Base-by-base conservation (phyloP, 1,140 invertebrate species). In the Drosophila nannoptera region DNA sequence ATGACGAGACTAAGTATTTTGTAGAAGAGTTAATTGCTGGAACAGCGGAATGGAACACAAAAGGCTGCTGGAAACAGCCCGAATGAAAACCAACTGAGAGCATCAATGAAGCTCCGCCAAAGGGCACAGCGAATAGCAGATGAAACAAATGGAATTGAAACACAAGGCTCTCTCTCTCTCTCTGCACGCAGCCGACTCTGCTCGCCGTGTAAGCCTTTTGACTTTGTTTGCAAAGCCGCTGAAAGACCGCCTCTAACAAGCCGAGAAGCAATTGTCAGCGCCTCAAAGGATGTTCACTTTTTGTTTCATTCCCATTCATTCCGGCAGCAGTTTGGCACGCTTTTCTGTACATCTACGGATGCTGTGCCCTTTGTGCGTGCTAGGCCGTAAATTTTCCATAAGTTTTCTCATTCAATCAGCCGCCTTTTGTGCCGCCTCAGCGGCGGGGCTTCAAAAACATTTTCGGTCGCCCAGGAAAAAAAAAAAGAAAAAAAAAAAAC, bases 301-400 rank as follows among this genome's bases (percentile, higher is more conserved):
- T 22, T 22, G 22, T 22, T 22, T 22, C 22, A 22, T 22, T 22
- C 1, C 22, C 22, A 22, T 22, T 22, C 22, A 40, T 40, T 5
- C 11, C 3, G 8, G 38, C 38, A n/a, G 40, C 40, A 35, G 33
- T 22, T 22, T 6, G 35, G 14, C 38, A 50, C 9, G 8, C 50
- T 22, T 53, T 38, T 6, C 0, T 9, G 6, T 29, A 12, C 38
- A 43, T 22, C 56, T 53, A 33, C 38, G 14, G 43, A 32, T 33
- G n/a, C 31, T 22, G 22, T 49, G 29, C 11, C 12, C 45, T 46
- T 46, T 22, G 49, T 59, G 22, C 7, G 43, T 65, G 61, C 36
- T 43, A 69, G 38, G 22, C 35, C 67, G 61, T 56, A 69, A 69
- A 64, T 64, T 53, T 69, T 69, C 22, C 53, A 69, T 65, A 65